These are phyloP conservation scores for Mantis religiosa DNA, from an alignment of 2,888 invertebrate genomes.

Conservation along the genomic window DNA sequence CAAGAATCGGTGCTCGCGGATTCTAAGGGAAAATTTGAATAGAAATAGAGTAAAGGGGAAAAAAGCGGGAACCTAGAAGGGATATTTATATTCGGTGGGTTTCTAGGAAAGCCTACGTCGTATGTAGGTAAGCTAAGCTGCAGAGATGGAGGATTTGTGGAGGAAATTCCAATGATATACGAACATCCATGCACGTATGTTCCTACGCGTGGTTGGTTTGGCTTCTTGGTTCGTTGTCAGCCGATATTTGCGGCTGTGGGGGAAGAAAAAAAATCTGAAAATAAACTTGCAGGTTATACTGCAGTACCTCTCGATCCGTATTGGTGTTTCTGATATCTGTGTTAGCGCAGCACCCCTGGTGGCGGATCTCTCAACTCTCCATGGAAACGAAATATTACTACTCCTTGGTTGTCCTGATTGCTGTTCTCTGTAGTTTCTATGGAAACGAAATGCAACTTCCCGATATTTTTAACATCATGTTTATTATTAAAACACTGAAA, in stretches of 20 bases:
- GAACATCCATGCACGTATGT: background rate
- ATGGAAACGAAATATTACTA: too few species aligned
- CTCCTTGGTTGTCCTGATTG: too few species aligned
- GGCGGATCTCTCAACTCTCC: too few species aligned
- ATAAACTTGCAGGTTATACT: background rate
- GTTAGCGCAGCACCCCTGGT: too few species aligned
- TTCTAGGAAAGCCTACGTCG: background rate
- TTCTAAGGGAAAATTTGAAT: conserved; percentile 27
- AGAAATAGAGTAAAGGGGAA: conserved; percentile 24
- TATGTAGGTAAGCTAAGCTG: background rate
- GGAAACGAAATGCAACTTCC: too few species aligned
- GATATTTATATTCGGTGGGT: conserved; percentile 13
- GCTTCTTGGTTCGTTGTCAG: background rate
- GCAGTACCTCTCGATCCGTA: too few species aligned
- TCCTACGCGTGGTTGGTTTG: background rate
- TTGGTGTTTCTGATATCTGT: background rate
- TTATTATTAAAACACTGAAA: too few species aligned
- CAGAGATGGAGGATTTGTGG: conserved; percentile 22
- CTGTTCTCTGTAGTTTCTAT: too few species aligned
- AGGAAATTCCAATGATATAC: conserved; percentile 27
- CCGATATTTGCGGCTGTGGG: background rate
- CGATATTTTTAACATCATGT: too few species aligned
- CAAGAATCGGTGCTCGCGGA: conserved; percentile 18
- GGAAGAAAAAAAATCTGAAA: background rate
- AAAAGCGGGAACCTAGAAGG: background rate